A percentile compares a stretch with the other conserved stretches of the same genome.
Evolutionary conservation across 2,888 invertebrate species (phyloP).

Genomic region (Eutolmus rufibarbis): DNA sequence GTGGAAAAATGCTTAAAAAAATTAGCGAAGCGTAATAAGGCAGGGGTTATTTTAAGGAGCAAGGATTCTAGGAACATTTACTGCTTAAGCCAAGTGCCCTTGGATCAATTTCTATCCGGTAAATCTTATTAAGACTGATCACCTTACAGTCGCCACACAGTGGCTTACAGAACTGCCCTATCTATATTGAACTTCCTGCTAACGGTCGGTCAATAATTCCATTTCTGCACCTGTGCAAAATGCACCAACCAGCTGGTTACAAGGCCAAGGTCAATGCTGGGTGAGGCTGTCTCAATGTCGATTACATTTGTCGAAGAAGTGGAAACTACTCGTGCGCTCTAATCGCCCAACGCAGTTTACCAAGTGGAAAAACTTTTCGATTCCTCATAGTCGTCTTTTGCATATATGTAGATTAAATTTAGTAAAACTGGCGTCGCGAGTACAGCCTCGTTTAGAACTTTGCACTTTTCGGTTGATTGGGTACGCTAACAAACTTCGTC

Average conservation of each 20-base stretch:
- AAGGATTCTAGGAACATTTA: not conserved
- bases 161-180: not conserved
- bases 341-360: not conserved
- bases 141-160: not conserved
- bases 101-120: not conserved
- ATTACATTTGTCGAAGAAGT: not conserved
- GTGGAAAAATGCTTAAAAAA: not conserved
- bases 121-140: not conserved
- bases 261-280: slow-evolving; percentile 21
- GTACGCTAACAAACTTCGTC: not conserved
- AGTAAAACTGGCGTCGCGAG: not conserved
- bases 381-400: not conserved
- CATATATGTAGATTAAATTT: not conserved
- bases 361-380: not conserved
- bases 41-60: not conserved
- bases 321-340: not conserved
- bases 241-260: not conserved
- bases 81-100: not conserved
- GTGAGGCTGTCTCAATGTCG: not conserved
- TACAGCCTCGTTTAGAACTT: not conserved
- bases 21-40: not conserved
- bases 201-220: not conserved
- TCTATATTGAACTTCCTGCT: not conserved
- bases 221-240: not conserved
- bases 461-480: not conserved